Conservation (phyloP, 2,888 invertebrate genomes). For the Malthinus flaveolus region DNA sequence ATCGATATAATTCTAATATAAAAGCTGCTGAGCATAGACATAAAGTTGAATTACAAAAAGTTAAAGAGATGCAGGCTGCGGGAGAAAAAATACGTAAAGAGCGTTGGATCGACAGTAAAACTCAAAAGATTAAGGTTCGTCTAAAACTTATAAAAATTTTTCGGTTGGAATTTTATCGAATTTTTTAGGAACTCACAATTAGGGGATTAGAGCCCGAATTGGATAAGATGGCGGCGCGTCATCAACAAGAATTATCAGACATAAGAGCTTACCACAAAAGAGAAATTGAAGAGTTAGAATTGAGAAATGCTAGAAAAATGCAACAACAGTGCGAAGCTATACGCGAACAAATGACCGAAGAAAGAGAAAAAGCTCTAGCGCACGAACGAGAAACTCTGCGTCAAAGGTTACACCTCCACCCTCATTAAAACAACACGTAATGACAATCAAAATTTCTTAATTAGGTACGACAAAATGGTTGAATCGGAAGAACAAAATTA, state of each 20-base stretch:
- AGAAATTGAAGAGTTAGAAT: conserved; percentile 66
- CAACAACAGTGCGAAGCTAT: conserved; percentile 65
- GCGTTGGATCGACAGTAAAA: conserved; percentile 81
- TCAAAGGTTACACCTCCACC: conserved; percentile 52
- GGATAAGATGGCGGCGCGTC: conserved; percentile 71
- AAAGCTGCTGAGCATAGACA: conserved; percentile 76
- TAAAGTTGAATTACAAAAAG: conserved; percentile 72
- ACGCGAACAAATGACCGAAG: conserved; percentile 63
- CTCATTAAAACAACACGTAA: no score
- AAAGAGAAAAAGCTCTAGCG: conserved; percentile 64
- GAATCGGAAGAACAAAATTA: conserved; percentile 60
- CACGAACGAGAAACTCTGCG: conserved; percentile 65
- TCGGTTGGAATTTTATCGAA: not conserved
- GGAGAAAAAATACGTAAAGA: conserved; percentile 76
- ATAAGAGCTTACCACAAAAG: conserved; percentile 68
- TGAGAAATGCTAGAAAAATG: conserved; percentile 63
- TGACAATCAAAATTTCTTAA: not conserved
- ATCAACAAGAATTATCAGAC: conserved; percentile 70
- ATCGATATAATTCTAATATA: conserved; percentile 65
- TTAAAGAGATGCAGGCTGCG: conserved; percentile 75
- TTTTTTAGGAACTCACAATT: conserved; percentile 73
- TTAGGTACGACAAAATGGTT: conserved; percentile 59
- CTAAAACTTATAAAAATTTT: not conserved
- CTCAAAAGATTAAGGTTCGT: conserved; percentile 79
- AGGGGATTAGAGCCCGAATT: conserved; percentile 87